Percentiles rank a stretch among this genome's conserved stretches.
These are phyloP conservation scores for Stichodactyla helianthus DNA, from an alignment of 64 coral and sea anemone species.

Conservation along the genomic window DNA sequence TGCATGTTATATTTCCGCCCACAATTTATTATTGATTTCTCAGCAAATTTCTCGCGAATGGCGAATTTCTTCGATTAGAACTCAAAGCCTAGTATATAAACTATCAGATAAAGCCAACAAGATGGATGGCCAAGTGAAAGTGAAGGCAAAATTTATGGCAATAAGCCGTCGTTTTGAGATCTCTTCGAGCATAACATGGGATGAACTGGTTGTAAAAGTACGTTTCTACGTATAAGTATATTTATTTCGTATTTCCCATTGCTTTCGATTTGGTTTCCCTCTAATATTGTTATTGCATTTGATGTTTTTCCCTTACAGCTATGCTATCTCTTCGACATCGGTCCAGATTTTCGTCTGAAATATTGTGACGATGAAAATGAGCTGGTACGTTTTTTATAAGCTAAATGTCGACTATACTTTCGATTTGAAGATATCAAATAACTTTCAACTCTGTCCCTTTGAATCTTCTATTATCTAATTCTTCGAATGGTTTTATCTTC, in stretches of 20 bases:
- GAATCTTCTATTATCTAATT: background rate
- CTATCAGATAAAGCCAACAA: background rate
- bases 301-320: constrained; percentile 13
- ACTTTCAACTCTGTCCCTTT: background rate
- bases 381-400: constrained; percentile 12
- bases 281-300: background rate
- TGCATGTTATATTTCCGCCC: background rate
- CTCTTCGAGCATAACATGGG: constrained; percentile 11
- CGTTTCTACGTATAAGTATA: background rate
- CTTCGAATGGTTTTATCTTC: background rate
- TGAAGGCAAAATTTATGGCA: constrained; percentile 25
- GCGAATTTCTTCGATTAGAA: background rate
- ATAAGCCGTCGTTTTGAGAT: constrained; percentile 37
- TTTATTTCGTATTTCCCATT: background rate
- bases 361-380: constrained; percentile 57
- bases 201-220: constrained; percentile 15
- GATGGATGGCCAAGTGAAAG: constrained; percentile 18
- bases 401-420: background rate
- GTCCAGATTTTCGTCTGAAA: constrained; percentile 34
- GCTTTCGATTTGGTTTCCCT: background rate
- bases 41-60: background rate
- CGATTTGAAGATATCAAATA: background rate
- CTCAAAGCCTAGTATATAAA: background rate
- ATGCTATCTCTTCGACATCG: constrained; percentile 9
- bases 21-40: background rate